Base-by-base conservation (phyloP, 2,797 vertebrate genomes). In the Pipistrellus pygmaeus region DNA sequence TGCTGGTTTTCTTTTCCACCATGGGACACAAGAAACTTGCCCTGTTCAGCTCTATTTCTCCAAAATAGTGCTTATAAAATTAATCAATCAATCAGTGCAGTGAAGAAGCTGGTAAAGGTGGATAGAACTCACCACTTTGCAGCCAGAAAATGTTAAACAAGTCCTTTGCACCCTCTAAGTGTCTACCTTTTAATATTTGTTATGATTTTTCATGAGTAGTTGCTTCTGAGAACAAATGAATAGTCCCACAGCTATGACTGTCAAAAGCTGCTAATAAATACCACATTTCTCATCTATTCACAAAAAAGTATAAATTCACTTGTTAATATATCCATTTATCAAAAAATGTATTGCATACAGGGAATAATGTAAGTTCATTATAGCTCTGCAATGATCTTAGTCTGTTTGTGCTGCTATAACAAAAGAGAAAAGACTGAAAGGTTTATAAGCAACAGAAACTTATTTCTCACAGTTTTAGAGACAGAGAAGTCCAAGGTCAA, bases 201-300 rank as follows among this genome's bases (percentile, higher is more conserved):
- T 73, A 46, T 46, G 32, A 77, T 68, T 95, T 87, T 35, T 11
- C 44, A 8, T 62, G 75, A 82, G 11, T 88, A 71, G 18, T 53
- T 62, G 53, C 62, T 81, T 89, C 64, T 85, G 14, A 93, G 48
- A 90, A 69, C 72, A 92, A 91, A 81, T 3, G 32, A 62, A 23
- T 18, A 80, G 20, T 71, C 17, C 1, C 15, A 57, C 41, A 9
- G 15, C 23, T 75, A 84, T 66, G 23, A 32, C 38, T 35, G 14
- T 30, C 68, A 87, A 94, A 95, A 60, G 9, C 15, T 90, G 35
- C 23, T 82, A 41, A 80, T 46, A 76, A 91, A 72, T 69, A 57
- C 20, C 32, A 62, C 51, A 11, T 48, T 92, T 92, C n/a, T 55
- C 27, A 71, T 69, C 20, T 5, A 53, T 53, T 92, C 60, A 62